Conservation (phyloP, 2,113 vertebrate species). For the Pedionomus torquatus region DNA sequence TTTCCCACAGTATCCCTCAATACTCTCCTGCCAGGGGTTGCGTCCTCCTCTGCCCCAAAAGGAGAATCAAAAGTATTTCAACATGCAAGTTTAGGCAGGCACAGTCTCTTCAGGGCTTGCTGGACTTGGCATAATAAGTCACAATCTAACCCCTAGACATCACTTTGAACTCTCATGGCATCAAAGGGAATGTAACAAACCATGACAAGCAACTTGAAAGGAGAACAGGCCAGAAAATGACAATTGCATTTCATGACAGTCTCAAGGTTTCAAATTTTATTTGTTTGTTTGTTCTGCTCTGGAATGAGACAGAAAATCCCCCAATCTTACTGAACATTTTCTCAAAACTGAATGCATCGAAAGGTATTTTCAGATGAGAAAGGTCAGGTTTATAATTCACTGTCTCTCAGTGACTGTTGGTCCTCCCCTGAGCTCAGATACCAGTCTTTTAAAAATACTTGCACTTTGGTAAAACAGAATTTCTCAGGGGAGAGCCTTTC, state of each 20-base stretch:
- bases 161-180: constrained; percentile 56
- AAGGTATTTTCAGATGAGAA: constrained; percentile 48
- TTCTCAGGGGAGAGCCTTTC: background rate
- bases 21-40: background rate
- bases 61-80: constrained; percentile 32
- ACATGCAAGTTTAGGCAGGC: constrained; percentile 26
- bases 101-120: background rate
- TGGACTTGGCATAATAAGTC: constrained; percentile 51
- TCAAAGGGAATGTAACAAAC: constrained; percentile 59
- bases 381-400: constrained; percentile 35
- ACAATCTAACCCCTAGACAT: constrained; percentile 48
- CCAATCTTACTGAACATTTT: background rate
- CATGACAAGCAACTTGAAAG: constrained; percentile 59
- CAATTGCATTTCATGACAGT: constrained; percentile 39
- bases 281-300: constrained; percentile 53
- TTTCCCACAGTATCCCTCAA: background rate
- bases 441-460: background rate
- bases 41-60: background rate
- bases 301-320: constrained; percentile 13
- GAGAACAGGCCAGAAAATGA: constrained; percentile 43
- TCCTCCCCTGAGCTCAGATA: background rate
- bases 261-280: constrained; percentile 50
- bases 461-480: background rate
- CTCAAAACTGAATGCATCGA: background rate
- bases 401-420: background rate